Base-by-base conservation (phyloP, 2,797 vertebrate species). In the Sebastes goodei region DNA sequence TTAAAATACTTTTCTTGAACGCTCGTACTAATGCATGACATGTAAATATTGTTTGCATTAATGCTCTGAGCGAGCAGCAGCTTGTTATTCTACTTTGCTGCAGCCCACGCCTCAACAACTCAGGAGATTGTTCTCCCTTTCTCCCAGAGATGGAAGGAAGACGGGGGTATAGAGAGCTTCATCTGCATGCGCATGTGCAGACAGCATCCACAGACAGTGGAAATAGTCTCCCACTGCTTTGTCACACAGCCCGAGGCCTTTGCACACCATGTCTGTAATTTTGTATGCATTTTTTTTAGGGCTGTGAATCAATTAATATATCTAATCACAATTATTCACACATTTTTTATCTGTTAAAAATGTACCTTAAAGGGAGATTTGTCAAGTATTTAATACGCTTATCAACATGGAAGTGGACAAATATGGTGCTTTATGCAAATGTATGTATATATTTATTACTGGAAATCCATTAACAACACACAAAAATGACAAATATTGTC, bases 171-270 rank as follows among this genome's bases (percentile, higher is more conserved):
- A n/a, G 30, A 1, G 49, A 5, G 32, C 10, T 74, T 79, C 17
- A 80, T 79, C 71, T 76, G 83, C 59, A 69, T 68, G 82, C 49
- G 59, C 59, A 33, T 59, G 67, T 71, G 76, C 74, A 71, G 66
- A 62, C 46, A 27, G 53, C 6, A 3, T 33, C 60, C 52, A n/a
- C 46, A n/a, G 17, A 52, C 49, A 52, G 49, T 14, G 20, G 20
- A 52, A 52, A 52, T 20, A 52, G 49, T n/a, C 49, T 52, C 49
- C 49, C 20, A 52, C 49, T 52, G 20, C n/a, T 53, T 55, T 71
- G 42, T 60, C 60, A 52, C 38, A 12, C 27, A n/a, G 15, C 10
- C 14, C 15, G 4, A 53, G 20, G 9, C 56, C 56, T 27, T 27
- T 57, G 23, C 5, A 57, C 23, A 27, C 21, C 23, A 27, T 25